phyloP scores from a whole-genome alignment of 2,113 vertebrate genomes.

The Colinus virginianus region DNA sequence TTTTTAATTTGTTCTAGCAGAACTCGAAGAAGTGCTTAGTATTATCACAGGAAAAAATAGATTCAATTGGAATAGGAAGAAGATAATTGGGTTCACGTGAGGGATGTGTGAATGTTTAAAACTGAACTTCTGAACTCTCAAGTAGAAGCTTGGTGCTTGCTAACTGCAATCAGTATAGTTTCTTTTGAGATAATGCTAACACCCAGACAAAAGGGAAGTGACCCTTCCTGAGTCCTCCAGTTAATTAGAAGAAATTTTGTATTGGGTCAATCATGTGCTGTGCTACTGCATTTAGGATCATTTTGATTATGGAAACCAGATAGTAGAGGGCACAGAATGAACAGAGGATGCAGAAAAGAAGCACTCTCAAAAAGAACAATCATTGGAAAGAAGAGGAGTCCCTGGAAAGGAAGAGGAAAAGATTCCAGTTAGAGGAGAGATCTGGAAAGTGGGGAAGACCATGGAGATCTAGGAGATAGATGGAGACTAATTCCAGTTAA shows the following conservation, averaged over 20 bases:
- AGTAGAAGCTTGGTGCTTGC: not conserved
- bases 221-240: not conserved
- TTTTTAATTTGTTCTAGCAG: not conserved
- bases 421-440: not conserved
- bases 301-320: not conserved
- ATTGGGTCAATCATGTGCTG: fast-evolving
- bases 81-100: not conserved
- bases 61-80: not conserved
- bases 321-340: not conserved
- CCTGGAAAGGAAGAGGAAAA: not conserved
- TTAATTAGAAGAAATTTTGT: not conserved
- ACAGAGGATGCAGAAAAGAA: not conserved
- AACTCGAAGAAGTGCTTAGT: not conserved
- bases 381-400: not conserved
- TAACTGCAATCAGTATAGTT: not conserved
- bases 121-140: not conserved
- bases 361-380: not conserved
- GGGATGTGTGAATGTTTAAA: not conserved
- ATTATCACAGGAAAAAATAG: not conserved
- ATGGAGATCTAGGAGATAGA: not conserved
- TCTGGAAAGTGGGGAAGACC: not conserved
- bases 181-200: not conserved
- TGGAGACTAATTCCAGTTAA: not conserved
- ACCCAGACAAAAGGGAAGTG: not conserved
- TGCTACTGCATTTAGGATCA: not conserved